These are phyloP conservation scores for Pantherophis alleghaniensis DNA, from an alignment of 2,797 vertebrate genomes.

Conservation along the genomic window DNA sequence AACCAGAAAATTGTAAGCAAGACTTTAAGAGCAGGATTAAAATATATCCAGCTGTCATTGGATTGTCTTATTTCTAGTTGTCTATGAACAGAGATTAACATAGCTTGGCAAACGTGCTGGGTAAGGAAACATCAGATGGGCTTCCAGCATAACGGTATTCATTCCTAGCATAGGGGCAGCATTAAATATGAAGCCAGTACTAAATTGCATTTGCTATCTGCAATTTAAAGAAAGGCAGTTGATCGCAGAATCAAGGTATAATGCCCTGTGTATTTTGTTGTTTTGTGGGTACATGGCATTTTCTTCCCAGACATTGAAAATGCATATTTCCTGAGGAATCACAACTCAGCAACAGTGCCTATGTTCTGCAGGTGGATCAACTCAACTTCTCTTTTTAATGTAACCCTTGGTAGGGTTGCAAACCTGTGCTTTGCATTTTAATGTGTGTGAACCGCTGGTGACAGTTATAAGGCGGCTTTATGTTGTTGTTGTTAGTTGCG, in stretches of 20 bases:
- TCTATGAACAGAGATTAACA: neutral
- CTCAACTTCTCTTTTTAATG: neutral
- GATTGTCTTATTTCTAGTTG: neutral
- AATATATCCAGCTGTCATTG: neutral
- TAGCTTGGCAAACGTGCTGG: neutral
- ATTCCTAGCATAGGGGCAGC: neutral
- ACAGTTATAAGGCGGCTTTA: neutral
- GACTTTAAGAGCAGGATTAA: conserved; percentile 23
- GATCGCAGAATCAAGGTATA: neutral
- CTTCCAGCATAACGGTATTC: neutral
- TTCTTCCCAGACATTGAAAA: neutral
- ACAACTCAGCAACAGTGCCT: neutral
- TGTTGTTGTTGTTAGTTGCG: no score
- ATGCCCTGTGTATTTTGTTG: neutral
- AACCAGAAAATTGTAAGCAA: conserved; percentile 31
- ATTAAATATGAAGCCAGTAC: neutral
- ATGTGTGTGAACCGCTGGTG: neutral
- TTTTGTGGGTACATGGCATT: neutral
- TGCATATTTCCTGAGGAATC: neutral
- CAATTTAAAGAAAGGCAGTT: neutral
- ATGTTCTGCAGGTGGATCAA: neutral
- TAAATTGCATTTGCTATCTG: neutral
- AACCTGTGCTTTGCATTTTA: neutral
- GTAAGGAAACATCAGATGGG: neutral
- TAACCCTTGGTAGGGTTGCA: neutral